Base-by-base conservation (phyloP, 2,888 invertebrate species). In the Villa cingulata region DNA sequence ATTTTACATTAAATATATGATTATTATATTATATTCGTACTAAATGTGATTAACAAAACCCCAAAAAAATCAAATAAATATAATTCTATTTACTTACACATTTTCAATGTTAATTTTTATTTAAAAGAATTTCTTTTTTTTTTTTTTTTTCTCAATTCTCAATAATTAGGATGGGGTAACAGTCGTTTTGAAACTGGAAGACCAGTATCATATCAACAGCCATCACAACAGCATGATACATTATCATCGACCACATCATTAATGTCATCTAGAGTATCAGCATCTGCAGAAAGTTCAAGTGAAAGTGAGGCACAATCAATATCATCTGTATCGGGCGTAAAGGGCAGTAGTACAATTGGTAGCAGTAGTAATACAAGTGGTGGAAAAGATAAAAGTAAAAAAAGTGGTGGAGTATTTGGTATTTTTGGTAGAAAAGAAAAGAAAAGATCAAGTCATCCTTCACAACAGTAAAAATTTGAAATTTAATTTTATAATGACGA, bases 221-320 rank as follows among this genome's bases (percentile, higher is more conserved):
- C 6, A 27, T 10, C 6, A 27, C 27, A 27, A 27, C 29, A 32
- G 12, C 29, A 32, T 2, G 29, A 32, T 12, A 12, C 12, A 32
- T 12, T 12, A 12, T 32, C 12, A 32, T 43, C 62, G 64, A 43
- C 62, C 65, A 16, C n/a, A n/a, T n/a, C n/a, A n/a, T n/a, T n/a
- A n/a, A n/a, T n/a, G n/a, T 59, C 68, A 14, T 62, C 62, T 46
- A 58, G 64, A 37, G 59, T 64, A 34, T 63, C 68, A 17, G 62
- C 60, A 53, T 59, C 60, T 9, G 67, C 70, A 23, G 70, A 70
- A 53, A 70, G 70, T 53, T 69, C 69, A 41, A 70, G 70, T 56
- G 70, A 70, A 55, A 68, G 68, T 53, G 70, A 70, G 55, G 68
- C 70, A 36, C 69, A 68, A 56, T 68, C 68, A 18, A 65, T 68